These are phyloP conservation scores for Mythimna lalbum DNA, from an alignment of 2,888 invertebrate species.

Conservation along the genomic window DNA sequence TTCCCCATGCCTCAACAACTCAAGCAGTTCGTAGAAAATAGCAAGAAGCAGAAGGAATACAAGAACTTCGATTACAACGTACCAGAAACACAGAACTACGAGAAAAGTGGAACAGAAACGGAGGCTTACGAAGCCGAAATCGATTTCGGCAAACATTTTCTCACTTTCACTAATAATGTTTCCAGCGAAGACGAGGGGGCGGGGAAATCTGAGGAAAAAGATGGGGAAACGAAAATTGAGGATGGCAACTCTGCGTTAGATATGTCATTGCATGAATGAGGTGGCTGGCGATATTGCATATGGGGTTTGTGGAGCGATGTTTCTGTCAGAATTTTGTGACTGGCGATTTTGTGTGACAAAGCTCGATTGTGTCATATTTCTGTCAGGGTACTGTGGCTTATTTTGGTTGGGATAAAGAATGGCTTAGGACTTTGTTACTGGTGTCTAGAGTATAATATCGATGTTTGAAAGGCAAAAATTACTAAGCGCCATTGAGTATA, in stretches of 20 bases:
- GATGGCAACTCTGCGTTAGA: constrained; percentile 76
- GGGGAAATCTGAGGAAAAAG: constrained; percentile 64
- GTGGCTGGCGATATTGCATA: background rate
- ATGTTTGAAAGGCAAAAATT: no score
- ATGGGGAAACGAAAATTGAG: constrained; percentile 60
- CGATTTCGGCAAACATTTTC: constrained; percentile 87
- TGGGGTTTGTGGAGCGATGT: background rate
- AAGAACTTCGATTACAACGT: constrained; percentile 69
- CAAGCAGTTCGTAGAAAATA: constrained; percentile 90
- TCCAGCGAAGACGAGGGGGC: constrained; percentile 82
- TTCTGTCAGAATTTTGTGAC: no score
- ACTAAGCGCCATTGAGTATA: no score
- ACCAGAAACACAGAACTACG: constrained; percentile 66
- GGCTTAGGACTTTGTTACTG: background rate
- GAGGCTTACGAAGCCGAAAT: constrained; percentile 76
- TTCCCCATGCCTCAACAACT: constrained; percentile 91
- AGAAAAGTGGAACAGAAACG: constrained; percentile 73
- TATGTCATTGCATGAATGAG: constrained; percentile 82
- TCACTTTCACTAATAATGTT: constrained; percentile 72
- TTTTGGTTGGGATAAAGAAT: constrained; percentile 1
- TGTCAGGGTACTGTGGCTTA: background rate
- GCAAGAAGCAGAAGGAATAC: constrained; percentile 86
- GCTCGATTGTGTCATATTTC: background rate
- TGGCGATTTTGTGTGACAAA: no score
- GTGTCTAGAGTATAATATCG: no score